Evolutionary conservation across 2,113 vertebrate genomes (phyloP), one percentile per base, ranked within the genome.

Genomic region (Urocitellus parryii): DNA sequence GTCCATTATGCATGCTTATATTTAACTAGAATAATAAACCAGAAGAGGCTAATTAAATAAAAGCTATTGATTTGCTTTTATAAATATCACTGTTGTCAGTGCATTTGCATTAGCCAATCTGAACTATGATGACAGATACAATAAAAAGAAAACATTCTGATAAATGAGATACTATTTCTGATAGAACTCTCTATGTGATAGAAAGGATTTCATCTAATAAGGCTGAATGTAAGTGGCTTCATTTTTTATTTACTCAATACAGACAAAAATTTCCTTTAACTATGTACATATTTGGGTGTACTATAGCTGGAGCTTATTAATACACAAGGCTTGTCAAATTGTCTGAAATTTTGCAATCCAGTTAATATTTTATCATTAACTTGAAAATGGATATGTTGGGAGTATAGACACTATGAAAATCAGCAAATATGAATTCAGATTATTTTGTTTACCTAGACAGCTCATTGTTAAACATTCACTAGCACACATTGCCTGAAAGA

Each of bases 21-120:
- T 97, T 97, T 96, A 65, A 90, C 97, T 76, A 93, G 5, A 79
- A 72, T 22, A 97, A 91, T 74, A 94, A 97, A 96, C 25, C 32
- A 97, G 58, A 82, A 68, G 63, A 80, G 20, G 94, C 74, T 48
- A 97, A 93, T 97, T 95, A n/a, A 78, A 97, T 22, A 91, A 94
- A 95, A 95, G 13, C 20, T 93, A 97, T 34, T 97, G 88, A 97
- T 95, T 97, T 97, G 56, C 27, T 39, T 68, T 88, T 91, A 84
- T 58, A 95, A 78, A 77, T 77, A 58, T 48, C 91, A 97, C 0
- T 88, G 11, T 68, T 70, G 53, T 95, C 48, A 90, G 65, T 92
- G n/a, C 13, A 76, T 86, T 0, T 96, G 34, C 67, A 95, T 95
- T 96, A 96, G 86, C 0, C 39, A 90, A 88, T 37, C 1, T 56